Evolutionary conservation across 2,113 vertebrate species (phyloP), one percentile per base, ranked within the genome.

Genomic region (Elanus axillaris): DNA sequence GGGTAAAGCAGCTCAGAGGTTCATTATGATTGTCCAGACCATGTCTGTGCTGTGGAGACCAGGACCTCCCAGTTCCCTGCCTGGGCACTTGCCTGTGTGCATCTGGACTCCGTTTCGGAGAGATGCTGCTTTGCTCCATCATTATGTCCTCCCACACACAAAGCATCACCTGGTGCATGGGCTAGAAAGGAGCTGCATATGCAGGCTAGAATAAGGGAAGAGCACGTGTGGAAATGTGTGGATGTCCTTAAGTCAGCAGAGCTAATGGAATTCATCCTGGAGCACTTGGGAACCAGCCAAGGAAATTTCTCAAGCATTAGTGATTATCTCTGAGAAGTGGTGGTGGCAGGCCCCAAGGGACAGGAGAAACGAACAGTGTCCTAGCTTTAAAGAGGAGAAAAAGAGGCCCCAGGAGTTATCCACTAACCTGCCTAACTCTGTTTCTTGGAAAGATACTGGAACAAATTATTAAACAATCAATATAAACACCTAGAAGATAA

Each of bases 381-480:
- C 43, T 47, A 19, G 43, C 23, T 72, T 82, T 85, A 50, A 58
- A 72, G 75, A 72, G 17, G 50, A 69, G 55, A 18, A 60, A 32
- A 82, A 80, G 45, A 64, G 55, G 9, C 68, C 42, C 25, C n/a
- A 34, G 90, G 81, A 90, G 31, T 16, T 52, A 94, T n/a, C 34
- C 34, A n/a, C 55, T 69, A 90, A 6, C 66, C 55, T 32, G 62
- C 50, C 60, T 93, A 91, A 29, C 86, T 69, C 72, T 80, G 22
- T 75, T 85, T 94, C 90, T 94, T 79, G 84, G 87, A 79, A 90
- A 91, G 69, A 60, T 64, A 69, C 69, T 48, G 74, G 90, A 83
- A 87, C 62, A 91, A 96, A 90, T 32, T 60, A 75, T 96, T 79
- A 89, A 89, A 95, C 67, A 81, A 94, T 97, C 87, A 64, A 84